Evolutionary conservation across 2,797 vertebrate species (phyloP).

Genomic region (Artibeus jamaicensis): DNA sequence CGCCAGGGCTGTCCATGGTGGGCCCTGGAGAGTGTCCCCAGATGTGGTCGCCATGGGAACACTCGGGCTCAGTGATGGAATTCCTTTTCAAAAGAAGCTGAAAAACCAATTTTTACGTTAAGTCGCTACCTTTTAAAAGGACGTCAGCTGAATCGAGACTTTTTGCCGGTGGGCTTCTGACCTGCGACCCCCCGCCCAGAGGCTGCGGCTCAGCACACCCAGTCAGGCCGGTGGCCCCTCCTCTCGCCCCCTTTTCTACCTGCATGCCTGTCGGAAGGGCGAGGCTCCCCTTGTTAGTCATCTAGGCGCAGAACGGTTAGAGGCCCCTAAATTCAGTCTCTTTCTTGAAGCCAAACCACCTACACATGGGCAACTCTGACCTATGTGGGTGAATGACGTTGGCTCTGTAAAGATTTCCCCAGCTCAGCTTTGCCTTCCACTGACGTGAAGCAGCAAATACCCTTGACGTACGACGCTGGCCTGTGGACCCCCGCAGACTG

Average conservation of each 20-base stretch:
- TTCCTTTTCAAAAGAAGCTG: not conserved
- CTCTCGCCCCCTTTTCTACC: not conserved
- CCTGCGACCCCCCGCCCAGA: not conserved
- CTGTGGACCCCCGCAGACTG: not conserved
- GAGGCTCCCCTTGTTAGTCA: not conserved
- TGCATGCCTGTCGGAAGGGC: fast-evolving
- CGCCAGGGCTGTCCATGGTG: fast-evolving
- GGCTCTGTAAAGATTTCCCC: not conserved
- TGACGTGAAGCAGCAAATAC: not conserved
- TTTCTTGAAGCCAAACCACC: not conserved
- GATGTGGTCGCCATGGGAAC: not conserved
- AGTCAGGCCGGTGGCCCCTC: fast-evolving
- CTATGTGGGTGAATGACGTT: not conserved
- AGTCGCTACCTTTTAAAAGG: not conserved
- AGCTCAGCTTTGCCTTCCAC: not conserved
- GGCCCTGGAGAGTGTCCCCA: too few species aligned
- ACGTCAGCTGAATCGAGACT: not conserved
- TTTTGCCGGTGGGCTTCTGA: not conserved
- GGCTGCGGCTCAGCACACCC: too few species aligned
- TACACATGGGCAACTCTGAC: not conserved
- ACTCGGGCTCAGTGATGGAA: not conserved
- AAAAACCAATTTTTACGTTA: not conserved
- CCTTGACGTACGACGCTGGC: too few species aligned
- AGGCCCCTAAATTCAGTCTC: not conserved
- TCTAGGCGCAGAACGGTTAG: too few species aligned